Conservation (phyloP, 2,888 invertebrate genomes). For the Saturnia japonica region DNA sequence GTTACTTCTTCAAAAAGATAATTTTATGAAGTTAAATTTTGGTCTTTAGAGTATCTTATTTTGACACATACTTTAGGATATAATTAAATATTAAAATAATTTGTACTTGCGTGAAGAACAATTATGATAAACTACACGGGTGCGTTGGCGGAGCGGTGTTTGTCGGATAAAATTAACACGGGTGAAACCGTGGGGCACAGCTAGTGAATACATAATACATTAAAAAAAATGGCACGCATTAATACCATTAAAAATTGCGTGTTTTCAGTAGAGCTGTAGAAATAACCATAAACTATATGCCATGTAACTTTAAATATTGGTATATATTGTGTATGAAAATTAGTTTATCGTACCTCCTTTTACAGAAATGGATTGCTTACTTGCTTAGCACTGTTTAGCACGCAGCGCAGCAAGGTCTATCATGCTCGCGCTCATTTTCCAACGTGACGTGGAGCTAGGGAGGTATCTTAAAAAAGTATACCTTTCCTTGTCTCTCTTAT, state of each 20-base stretch:
- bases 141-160: no score
- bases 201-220: no score
- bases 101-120: no score
- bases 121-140: no score
- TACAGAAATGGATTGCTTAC: constrained; percentile 3
- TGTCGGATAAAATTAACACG: no score
- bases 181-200: no score
- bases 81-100: no score
- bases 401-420: constrained; percentile 36
- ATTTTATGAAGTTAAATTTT: no score
- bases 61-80: no score
- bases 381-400: no score
- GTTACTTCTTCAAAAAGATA: no score
- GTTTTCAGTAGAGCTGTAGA: constrained; percentile 14
- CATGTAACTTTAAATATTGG: constrained; percentile 9
- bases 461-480: constrained; percentile 15
- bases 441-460: constrained; percentile 40
- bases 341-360: not conserved
- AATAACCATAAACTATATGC: not conserved
- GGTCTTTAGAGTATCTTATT: no score
- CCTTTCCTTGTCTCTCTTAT: constrained; percentile 36
- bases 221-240: not conserved
- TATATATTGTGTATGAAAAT: constrained; percentile 19
- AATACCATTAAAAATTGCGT: constrained; percentile 17
- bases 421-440: constrained; percentile 55